These are phyloP conservation scores for Acridotheres tristis DNA, from an alignment of 2,797 vertebrate species.

Conservation along the genomic window DNA sequence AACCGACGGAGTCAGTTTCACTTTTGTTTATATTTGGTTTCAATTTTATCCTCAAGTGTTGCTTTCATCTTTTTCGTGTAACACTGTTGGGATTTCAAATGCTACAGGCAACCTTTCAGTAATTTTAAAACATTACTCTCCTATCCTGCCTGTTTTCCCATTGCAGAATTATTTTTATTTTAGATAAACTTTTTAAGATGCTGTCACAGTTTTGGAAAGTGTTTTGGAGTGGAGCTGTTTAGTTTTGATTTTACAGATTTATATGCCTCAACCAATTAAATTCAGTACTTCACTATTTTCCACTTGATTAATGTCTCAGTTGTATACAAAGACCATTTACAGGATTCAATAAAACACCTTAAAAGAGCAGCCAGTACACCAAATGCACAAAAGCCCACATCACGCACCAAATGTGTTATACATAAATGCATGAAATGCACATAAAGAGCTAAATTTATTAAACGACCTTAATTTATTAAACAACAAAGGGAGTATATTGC, in stretches of 20 bases:
- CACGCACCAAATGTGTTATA: accelerated
- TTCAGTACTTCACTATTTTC: neutral
- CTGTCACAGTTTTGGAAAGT: neutral
- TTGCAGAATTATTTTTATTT: neutral
- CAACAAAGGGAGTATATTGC: neutral
- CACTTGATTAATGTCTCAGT: neutral
- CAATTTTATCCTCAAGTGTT: slow-evolving; percentile 65
- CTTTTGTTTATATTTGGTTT: slow-evolving; percentile 67
- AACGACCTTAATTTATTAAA: neutral
- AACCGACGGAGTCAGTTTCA: slow-evolving; percentile 40
- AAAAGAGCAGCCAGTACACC: neutral
- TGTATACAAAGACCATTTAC: neutral
- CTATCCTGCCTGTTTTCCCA: neutral
- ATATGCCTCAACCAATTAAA: neutral
- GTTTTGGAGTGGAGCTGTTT: neutral
- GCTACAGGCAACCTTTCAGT: neutral
- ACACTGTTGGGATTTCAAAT: neutral
- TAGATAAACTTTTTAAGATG: neutral
- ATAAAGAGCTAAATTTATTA: neutral
- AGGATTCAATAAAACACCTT: neutral
- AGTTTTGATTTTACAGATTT: neutral
- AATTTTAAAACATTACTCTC: neutral
- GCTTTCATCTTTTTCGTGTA: slow-evolving; percentile 52
- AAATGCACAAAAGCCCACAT: neutral
- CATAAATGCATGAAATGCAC: neutral